A percentile compares a stretch with the other conserved stretches of the same genome.
These are phyloP conservation scores for Trichechus manatus DNA, from an alignment of 2,113 vertebrate genomes.

Conservation along the genomic window DNA sequence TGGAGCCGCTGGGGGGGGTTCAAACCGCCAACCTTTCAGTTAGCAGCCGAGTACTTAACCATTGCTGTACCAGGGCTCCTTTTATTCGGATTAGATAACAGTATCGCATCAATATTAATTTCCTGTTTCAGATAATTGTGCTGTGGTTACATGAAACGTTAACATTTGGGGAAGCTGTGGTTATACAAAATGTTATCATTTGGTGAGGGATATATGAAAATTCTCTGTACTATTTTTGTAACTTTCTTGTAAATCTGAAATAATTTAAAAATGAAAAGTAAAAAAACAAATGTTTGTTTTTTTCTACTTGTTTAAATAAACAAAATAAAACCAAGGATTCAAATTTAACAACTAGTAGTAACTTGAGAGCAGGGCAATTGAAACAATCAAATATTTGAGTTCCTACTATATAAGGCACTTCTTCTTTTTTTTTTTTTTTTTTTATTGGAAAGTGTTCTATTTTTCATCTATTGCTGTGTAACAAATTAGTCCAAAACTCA, in stretches of 20 bases:
- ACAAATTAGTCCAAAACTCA: too few relatives aligned
- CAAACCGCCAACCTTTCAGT: too few relatives aligned
- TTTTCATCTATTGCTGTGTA: too few relatives aligned
- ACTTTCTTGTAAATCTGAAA: neutral
- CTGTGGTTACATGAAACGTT: too few relatives aligned
- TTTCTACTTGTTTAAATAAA: neutral
- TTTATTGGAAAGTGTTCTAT: too few relatives aligned
- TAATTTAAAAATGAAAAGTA: neutral
- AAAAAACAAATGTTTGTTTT: neutral
- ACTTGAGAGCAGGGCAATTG: neutral
- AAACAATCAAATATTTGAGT: neutral
- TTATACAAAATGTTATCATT: neutral
- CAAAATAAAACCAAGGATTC: neutral
- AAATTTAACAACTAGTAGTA: constrained; percentile 12
- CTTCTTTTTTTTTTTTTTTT: neutral
- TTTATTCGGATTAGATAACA: neutral
- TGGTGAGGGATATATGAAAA: neutral
- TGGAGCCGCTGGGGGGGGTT: too few relatives aligned
- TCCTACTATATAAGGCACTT: neutral
- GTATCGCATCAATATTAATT: too few relatives aligned
- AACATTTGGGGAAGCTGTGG: neutral
- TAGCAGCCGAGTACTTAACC: too few relatives aligned
- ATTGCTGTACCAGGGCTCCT: neutral
- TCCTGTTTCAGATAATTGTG: too few relatives aligned
- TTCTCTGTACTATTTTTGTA: neutral